Base-by-base conservation (phyloP, 2,113 vertebrate genomes). In the Oncorhynchus nerka region DNA sequence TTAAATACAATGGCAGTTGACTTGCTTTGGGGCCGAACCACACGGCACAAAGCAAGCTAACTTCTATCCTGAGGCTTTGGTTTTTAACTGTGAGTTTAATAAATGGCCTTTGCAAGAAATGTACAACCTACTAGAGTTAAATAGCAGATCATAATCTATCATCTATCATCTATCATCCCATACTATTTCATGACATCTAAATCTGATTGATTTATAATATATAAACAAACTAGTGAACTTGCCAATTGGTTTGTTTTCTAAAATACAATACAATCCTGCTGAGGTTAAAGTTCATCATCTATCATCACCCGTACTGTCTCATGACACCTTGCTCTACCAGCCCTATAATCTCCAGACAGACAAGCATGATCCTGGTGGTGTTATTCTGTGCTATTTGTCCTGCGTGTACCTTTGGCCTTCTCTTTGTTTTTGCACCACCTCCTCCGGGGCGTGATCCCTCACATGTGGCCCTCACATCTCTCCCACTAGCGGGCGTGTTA, bases 371-470 rank as follows among this genome's bases (percentile, higher is more conserved):
- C 77, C 79, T n/a, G 59, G 49, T 16, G 15, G 66, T 65, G 73
- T 86, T 79, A 67, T 86, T 81, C 65, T 34, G 70, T 73, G 71
- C 20, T 84, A 73, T 89, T 83, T 87, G 69, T 79, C 19, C 34
- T 34, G 34, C 32, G 32, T 34, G 32, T 6, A 34, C 32, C 5
- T 82, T 74, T 64, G 79, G 73, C 82, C 72, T 82, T 67, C 2
- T 77, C 20, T 82, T 86, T 91, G 84, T 89, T 88, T 87, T 87
- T 83, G 74, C 81, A 80, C 84, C 73, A 80, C 84, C 73, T 86
- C 78, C 49, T 22, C 7, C 1, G 82, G 79, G 84, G 76, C 82
- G 48, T 1, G 74, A 75, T 87, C 84, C 85, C 80, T 84, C 87
- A 82, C 77, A 87, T 90, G 89, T 73, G 83, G 83, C 76, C 79